Evolutionary conservation across 2,797 vertebrate species (phyloP).

Genomic region (Myripristis murdjan): DNA sequence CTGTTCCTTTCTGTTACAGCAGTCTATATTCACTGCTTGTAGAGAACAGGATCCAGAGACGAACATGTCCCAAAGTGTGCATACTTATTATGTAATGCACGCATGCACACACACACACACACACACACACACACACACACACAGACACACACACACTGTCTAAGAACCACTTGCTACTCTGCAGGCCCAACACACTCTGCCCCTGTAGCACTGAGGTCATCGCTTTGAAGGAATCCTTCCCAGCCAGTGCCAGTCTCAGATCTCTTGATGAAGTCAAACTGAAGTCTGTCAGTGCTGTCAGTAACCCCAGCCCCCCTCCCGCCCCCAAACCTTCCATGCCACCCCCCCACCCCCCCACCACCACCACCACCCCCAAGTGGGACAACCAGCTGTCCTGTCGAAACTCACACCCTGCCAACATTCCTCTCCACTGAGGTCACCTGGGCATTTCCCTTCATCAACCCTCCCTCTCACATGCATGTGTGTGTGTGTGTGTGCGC

Average conservation of each 20-base stretch:
- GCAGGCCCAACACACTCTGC: not conserved
- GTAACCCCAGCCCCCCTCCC: conserved; percentile 32
- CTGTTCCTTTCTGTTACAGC: no score
- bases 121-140: conserved; percentile 13
- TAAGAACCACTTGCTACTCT: not conserved
- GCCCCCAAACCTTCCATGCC: no score
- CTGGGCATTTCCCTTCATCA: conserved; percentile 42
- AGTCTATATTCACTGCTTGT: no score
- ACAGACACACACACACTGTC: not conserved
- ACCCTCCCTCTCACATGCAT: not conserved
- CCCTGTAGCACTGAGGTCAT: not conserved
- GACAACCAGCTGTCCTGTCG: conserved; percentile 73
- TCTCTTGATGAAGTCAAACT: conserved; percentile 73
- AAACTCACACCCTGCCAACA: conserved; percentile 59
- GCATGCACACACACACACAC: conserved; percentile 18
- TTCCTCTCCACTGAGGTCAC: conserved; percentile 74
- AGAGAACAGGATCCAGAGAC: no score
- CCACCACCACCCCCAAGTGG: conserved; percentile 18
- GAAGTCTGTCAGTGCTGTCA: conserved; percentile 53
- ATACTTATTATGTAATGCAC: conserved; percentile 25
- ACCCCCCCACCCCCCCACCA: conserved; percentile 2
- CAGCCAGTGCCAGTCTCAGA: conserved; percentile 51
- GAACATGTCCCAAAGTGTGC: not conserved
- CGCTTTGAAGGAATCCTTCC: conserved; percentile 22
- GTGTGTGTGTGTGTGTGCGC: not conserved